Base-by-base conservation (phyloP, 2,888 invertebrate genomes). In the Trichopria drosophilae region DNA sequence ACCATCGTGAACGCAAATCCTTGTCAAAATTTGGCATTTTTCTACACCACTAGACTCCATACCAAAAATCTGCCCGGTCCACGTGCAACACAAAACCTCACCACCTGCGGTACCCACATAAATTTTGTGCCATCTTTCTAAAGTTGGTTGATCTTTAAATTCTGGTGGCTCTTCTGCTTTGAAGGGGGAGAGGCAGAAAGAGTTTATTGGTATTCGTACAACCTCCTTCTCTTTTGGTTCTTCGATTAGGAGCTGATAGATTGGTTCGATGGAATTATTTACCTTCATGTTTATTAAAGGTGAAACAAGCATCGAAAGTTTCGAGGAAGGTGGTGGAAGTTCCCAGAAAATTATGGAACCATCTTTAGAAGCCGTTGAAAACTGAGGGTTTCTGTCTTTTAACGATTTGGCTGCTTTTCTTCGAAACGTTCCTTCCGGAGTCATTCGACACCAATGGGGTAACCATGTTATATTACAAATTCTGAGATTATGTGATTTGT, bases 31-130 rank as follows among this genome's bases (percentile, higher is more conserved):
- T 43, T 71, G 68, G 10, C 77, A 69, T 7, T 60, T 64, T 60
- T 87, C 85, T 3, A 78, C 80, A 56, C 81, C 81, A 0, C 83
- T 79, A 0, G 77, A 69, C 62, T 83, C 84, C n/a, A 83, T 78
- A 61, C 81, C 80, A 50, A 82, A 81, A 55, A 83, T 82, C 60
- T 83, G 81, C 7, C 86, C 86, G 61, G 84, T 82, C 86, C 87
- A 90, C 1, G 77, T 71, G 36, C 79, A 72, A 59, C 76, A 56
- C 1, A 69, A 16, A 12, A 76, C 55, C 40, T 73, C 68, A 3
- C 76, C 77, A 28, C 65, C 61, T 6, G 55, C 51, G 2, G 69
- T 67, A 2, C 72, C 71, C 6, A 57, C 18, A 6, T 52, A 52
- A 13, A 58, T 28, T 12, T 31, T 47, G 1, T 48, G 19, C 2